Evolutionary conservation across 1,140 invertebrate genomes (phyloP).

Genomic region (Diorhabda sublineata): DNA sequence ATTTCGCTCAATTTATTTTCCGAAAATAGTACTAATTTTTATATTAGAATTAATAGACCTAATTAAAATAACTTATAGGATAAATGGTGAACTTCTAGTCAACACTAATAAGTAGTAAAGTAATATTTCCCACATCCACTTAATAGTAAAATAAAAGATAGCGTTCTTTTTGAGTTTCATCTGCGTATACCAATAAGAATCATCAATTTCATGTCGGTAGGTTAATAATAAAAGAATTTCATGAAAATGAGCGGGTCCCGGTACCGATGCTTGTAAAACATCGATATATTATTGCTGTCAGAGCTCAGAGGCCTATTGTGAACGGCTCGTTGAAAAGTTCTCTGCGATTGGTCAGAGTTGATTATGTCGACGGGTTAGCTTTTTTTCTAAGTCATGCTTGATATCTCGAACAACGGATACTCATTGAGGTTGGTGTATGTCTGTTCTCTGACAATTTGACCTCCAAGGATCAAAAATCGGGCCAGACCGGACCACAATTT

Average conservation of each 20-base stretch:
- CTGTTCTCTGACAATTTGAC: conserved; percentile 15
- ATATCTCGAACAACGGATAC: conserved; percentile 19
- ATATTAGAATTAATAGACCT: no score
- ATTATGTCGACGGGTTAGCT: conserved; percentile 33
- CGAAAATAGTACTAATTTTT: no score
- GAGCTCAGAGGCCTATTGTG: conserved; percentile 22
- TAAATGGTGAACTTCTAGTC: no score
- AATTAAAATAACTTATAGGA: no score
- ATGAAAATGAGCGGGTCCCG: conserved; percentile 1
- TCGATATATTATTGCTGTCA: conserved; percentile 16
- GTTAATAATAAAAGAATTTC: neutral
- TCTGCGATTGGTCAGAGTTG: conserved; percentile 31
- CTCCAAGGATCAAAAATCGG: conserved; percentile 19
- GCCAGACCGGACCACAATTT: conserved; percentile 16
- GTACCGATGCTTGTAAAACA: conserved; percentile 9
- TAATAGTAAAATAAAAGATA: neutral
- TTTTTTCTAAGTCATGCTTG: conserved; percentile 34
- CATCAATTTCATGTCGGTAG: neutral
- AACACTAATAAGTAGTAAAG: no score
- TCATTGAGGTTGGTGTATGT: conserved; percentile 25
- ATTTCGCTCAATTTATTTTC: no score
- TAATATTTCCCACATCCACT: neutral
- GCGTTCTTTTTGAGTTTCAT: neutral
- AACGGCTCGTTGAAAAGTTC: conserved; percentile 31
- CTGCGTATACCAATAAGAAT: neutral